Evolutionary conservation across 2,888 invertebrate genomes (phyloP).

Genomic region (Dorcus parallelipipedus): DNA sequence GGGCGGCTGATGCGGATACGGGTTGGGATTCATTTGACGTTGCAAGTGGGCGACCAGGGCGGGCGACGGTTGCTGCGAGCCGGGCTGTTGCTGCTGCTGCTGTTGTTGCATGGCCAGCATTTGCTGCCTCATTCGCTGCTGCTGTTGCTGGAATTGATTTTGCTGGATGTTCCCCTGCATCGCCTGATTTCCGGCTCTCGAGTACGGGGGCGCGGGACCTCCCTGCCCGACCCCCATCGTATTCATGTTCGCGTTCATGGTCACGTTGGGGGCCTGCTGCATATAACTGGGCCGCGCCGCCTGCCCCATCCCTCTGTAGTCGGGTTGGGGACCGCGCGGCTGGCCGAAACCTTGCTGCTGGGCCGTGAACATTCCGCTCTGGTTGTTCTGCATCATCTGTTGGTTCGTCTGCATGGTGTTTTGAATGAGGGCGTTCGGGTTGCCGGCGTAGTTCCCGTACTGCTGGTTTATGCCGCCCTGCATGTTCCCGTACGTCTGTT

Average conservation of each 20-base stretch:
- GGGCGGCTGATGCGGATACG: constrained; percentile 58
- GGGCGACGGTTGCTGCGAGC: constrained; percentile 55
- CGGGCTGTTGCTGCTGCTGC: constrained; percentile 50
- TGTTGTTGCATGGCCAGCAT: constrained; percentile 65
- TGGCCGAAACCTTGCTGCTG: constrained; percentile 56
- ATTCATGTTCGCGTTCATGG: constrained; percentile 82
- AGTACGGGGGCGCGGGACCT: constrained; percentile 77
- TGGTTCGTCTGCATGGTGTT: constrained; percentile 40
- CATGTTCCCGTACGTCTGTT: constrained; percentile 60
- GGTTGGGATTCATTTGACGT: constrained; percentile 56
- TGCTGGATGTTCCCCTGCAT: constrained; percentile 27
- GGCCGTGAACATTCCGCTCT: constrained; percentile 44
- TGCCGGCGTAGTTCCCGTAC: constrained; percentile 59
- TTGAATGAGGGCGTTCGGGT: constrained; percentile 45
- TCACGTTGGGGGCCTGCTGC: constrained; percentile 78
- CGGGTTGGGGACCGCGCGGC: constrained; percentile 48
- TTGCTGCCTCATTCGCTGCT: constrained; percentile 65
- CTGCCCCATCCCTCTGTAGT: constrained; percentile 45
- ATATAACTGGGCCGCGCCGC: constrained; percentile 48
- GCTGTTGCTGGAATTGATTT: constrained; percentile 34
- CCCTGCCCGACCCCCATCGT: constrained; percentile 59
- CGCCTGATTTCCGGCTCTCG: constrained; percentile 50
- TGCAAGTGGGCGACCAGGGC: constrained; percentile 65
- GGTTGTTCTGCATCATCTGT: constrained; percentile 42
- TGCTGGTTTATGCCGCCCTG: constrained; percentile 63